These are phyloP conservation scores for Falco biarmicus DNA, from an alignment of 2,797 vertebrate genomes.

Conservation along the genomic window DNA sequence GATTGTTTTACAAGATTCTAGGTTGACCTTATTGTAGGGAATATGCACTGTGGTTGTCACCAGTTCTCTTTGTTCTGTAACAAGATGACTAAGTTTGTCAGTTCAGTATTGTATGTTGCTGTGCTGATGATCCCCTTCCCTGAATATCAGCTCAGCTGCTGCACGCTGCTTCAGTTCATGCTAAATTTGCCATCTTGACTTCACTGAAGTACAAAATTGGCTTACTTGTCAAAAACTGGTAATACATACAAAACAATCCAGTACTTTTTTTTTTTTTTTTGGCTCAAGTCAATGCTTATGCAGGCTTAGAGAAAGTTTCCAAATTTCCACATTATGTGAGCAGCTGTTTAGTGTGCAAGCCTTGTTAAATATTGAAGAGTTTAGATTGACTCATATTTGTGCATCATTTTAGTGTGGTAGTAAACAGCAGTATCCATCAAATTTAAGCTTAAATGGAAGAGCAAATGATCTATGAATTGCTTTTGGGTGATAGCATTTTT, in stretches of 20 bases:
- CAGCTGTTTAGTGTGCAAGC: conserved; percentile 66
- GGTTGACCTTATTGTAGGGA: not conserved
- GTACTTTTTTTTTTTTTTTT: conserved; percentile 62
- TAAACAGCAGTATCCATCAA: conserved; percentile 10
- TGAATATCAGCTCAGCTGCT: conserved; percentile 72
- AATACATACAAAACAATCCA: conserved; percentile 70
- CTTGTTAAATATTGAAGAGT: conserved; percentile 60
- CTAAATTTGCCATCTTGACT: conserved; percentile 77
- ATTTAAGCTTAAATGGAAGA: conserved; percentile 35
- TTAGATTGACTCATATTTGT: conserved; percentile 21
- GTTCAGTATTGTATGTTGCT: conserved; percentile 60
- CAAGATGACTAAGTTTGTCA: conserved; percentile 57
- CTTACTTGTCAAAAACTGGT: conserved; percentile 74
- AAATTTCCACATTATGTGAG: conserved; percentile 54
- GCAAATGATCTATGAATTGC: not conserved
- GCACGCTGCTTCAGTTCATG: conserved; percentile 59
- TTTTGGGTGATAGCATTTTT: not conserved
- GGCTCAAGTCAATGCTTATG: conserved; percentile 59
- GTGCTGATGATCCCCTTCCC: conserved; percentile 62
- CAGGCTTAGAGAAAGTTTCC: conserved; percentile 61
- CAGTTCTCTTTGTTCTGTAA: conserved; percentile 50
- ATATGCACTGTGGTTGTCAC: not conserved
- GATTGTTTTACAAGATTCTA: conserved; percentile 35
- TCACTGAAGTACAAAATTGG: conserved; percentile 76
- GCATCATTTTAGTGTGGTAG: conserved; percentile 3